Evolutionary conservation across 2,113 vertebrate genomes (phyloP), one percentile per base, ranked within the genome.

Genomic region (Mirounga angustirostris): DNA sequence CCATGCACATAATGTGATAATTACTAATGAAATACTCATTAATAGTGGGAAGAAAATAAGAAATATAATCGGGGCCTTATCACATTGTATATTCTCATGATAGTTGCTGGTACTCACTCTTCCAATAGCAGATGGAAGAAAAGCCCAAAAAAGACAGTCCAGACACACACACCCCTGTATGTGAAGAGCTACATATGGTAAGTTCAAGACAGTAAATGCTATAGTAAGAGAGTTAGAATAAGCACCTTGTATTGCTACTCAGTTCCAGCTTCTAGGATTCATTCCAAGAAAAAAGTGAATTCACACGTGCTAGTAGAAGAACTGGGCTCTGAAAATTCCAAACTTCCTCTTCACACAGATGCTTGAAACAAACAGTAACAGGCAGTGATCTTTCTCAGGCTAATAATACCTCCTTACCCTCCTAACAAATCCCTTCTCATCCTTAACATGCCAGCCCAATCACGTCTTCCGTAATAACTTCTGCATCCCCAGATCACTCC

Each of bases 21-120:
- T 58, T 95, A 63, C n/a, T 67, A 81, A 79, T 84, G 13, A 80
- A 97, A 96, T 69, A 69, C 15, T 69, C 28, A 69, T 71, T 61
- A 67, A 63, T 82, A n/a, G 12, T 28, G 14, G 1, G 15, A 88
- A 84, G 56, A 73, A 86, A 86, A 96, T 58, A 86, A 88, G 40
- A 87, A 94, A 40, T 69, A 36, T 18, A 74, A 87, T 30, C 33
- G 18, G 3, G 83, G n/a, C 26, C 86, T 89, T 74, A 56, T 87
- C 28, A 88, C 33, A 65, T 50, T 84, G 58, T 73, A 40, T 59
- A 88, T 58, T 82, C 5, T 21, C 91, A 76, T n/a, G 28, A 3
- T 33, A 2, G 18, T 58, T 43, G 22, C 46, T 36, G 0, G 0
- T 73, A 40, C 14, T 80, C 26, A 7, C 1, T 78, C 33, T 71